Base-by-base conservation (phyloP, 2,113 vertebrate genomes). In the Oncorhynchus masou region DNA sequence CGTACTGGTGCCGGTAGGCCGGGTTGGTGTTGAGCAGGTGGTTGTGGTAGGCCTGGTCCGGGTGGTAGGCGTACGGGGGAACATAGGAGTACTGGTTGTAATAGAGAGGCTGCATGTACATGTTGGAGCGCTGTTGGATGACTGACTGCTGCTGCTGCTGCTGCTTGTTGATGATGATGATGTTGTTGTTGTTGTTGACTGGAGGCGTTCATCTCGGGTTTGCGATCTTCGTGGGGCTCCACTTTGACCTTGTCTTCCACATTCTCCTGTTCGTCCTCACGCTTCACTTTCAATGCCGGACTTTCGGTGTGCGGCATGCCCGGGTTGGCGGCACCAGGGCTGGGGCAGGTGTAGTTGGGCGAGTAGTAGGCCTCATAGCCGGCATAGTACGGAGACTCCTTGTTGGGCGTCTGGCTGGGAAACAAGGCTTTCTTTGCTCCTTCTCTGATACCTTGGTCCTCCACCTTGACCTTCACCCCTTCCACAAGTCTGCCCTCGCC, bases 31-130 rank as follows among this genome's bases (percentile, higher is more conserved):
- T 98, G 85, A 99, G 93, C 81, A 99, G 92, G 89, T 99, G 97
- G 79, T 94, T 94, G 0, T 98, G 97, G 86, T 99, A 99, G 27
- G 96, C 94, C 90, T 97, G 98, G 85, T 99, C 98, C 0, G 86
- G 89, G 0, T 94, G 94, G 90, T 99, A 99, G 69, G 96, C 95
- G 0, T 99, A 99, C 0, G 96, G 96, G 0, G 97, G 96, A 24
- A 98, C 96, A 0, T 99, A 99, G 74, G 97, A 95, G 0, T 99
- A 99, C 88, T 99, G 98, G 92, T 97, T 97, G 83, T 99, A 99
- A 91, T 99, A 99, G 3, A 99, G 94, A 15, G 97, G 96, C 81
- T 98, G 98, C 97, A 99, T 99, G 91, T 98, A 99, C 96, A 99
- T 96, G 89, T 94, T 97, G 74, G 97, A 95, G n/a, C 97, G 92